Evolutionary conservation across 1,140 invertebrate species (phyloP).

Genomic region (Leptinotarsa defecta): DNA sequence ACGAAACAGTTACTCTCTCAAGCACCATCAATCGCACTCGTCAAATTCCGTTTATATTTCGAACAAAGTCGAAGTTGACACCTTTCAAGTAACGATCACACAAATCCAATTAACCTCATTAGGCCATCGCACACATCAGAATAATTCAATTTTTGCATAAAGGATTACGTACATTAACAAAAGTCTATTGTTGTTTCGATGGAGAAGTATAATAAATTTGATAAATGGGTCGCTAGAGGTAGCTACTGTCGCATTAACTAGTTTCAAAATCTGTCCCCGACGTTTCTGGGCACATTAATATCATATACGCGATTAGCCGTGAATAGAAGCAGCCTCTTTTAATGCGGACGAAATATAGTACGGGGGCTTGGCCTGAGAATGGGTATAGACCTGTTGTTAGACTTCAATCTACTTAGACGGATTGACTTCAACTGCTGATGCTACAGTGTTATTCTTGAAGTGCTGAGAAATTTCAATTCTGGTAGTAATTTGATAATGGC

Average conservation of each 20-base stretch:
- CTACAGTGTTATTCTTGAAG: too few species aligned
- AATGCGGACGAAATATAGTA: slow-evolving; percentile 44
- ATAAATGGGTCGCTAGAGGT: slow-evolving; percentile 50
- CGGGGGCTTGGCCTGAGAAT: background rate
- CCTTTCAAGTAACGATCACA: too few species aligned
- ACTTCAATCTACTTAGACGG: too few species aligned
- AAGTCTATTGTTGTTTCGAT: slow-evolving; percentile 48
- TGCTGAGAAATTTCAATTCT: too few species aligned
- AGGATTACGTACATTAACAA: slow-evolving; percentile 49
- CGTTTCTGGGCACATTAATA: slow-evolving; percentile 54
- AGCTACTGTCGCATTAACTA: slow-evolving; percentile 53
- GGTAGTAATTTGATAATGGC: too few species aligned
- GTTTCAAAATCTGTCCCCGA: slow-evolving; percentile 53
- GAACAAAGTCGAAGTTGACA: too few species aligned
- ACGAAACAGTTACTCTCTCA: too few species aligned
- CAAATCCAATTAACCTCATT: too few species aligned
- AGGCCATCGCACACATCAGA: background rate
- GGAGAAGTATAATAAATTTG: slow-evolving; percentile 49
- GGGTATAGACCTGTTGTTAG: too few species aligned
- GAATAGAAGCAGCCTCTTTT: slow-evolving; percentile 50
- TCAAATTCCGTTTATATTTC: too few species aligned
- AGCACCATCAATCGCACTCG: too few species aligned
- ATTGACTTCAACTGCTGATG: too few species aligned
- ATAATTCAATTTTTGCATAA: slow-evolving; percentile 40
- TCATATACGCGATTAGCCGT: slow-evolving; percentile 55